Evolutionary conservation across 2,888 invertebrate species (phyloP).

Genomic region (Carterocephalus palaemon): DNA sequence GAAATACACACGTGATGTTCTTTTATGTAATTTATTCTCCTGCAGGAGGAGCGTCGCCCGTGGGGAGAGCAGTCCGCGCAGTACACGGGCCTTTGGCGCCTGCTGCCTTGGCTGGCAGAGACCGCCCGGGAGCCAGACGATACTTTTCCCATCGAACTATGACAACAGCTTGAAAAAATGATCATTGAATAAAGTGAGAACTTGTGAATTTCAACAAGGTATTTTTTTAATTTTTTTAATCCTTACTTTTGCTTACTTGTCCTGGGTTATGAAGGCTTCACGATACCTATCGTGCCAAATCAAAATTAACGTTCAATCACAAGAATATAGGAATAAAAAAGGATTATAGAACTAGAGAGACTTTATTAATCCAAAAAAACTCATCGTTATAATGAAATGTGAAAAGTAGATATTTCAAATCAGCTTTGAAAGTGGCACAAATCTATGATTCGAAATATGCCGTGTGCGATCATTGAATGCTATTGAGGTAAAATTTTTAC

Average conservation of each 20-base stretch:
- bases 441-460: no score
- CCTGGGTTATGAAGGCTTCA: no score
- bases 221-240: neutral
- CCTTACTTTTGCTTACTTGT: no score
- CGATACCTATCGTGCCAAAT: no score
- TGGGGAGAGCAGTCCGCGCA: slow-evolving; percentile 56
- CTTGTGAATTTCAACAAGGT: neutral
- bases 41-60: slow-evolving; percentile 56
- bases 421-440: no score
- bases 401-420: no score
- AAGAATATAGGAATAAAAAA: neutral
- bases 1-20: neutral
- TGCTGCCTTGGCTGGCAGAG: slow-evolving; percentile 57
- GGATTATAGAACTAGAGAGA: slow-evolving; percentile 5
- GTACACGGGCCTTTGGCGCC: slow-evolving; percentile 63
- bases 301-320: no score
- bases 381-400: no score
- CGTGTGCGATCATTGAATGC: no score
- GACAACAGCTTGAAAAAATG: no score
- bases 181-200: no score
- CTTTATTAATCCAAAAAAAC: slow-evolving; percentile 8
- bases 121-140: slow-evolving; percentile 46
- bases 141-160: slow-evolving; percentile 18
- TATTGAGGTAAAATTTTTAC: no score
- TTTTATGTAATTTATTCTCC: slow-evolving; percentile 9